phyloP scores from a whole-genome alignment of 2,888 invertebrate species.

The Cistogaster globosa region DNA sequence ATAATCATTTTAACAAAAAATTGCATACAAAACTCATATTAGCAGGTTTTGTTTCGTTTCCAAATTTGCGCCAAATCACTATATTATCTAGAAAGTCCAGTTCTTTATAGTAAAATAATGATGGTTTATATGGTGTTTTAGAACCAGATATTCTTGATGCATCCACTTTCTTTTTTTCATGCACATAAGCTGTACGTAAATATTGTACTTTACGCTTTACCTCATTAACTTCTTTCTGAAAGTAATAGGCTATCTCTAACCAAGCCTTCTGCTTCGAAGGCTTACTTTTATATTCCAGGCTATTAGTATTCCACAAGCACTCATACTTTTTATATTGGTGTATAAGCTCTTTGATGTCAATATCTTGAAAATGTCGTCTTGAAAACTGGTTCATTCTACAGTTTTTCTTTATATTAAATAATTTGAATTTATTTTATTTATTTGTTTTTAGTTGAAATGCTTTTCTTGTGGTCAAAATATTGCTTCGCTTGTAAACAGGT shows the following conservation, averaged over 20 bases:
- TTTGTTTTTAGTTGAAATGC: not conserved
- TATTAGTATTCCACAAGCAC: conserved; percentile 70
- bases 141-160: conserved; percentile 31
- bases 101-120: conserved; percentile 67
- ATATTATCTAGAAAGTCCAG: conserved; percentile 64
- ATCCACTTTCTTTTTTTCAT: conserved; percentile 69
- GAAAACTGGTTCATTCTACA: conserved; percentile 18
- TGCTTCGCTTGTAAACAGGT: not conserved
- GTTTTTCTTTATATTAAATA: no score
- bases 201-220: conserved; percentile 71
- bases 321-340: conserved; percentile 58
- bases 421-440: not conserved
- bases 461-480: not conserved
- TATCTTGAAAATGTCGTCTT: conserved; percentile 30
- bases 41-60: not conserved
- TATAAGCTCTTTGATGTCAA: conserved; percentile 52
- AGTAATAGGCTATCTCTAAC: conserved; percentile 54
- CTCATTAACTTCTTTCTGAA: conserved; percentile 35
- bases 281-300: conserved; percentile 55
- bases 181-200: conserved; percentile 67
- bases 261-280: conserved; percentile 63
- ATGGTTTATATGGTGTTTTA: conserved; percentile 46
- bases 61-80: conserved; percentile 56
- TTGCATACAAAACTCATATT: conserved; percentile 22
- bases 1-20: not conserved